Evolutionary conservation across 2,797 vertebrate genomes (phyloP).

Genomic region (Sardinella longiceps): DNA sequence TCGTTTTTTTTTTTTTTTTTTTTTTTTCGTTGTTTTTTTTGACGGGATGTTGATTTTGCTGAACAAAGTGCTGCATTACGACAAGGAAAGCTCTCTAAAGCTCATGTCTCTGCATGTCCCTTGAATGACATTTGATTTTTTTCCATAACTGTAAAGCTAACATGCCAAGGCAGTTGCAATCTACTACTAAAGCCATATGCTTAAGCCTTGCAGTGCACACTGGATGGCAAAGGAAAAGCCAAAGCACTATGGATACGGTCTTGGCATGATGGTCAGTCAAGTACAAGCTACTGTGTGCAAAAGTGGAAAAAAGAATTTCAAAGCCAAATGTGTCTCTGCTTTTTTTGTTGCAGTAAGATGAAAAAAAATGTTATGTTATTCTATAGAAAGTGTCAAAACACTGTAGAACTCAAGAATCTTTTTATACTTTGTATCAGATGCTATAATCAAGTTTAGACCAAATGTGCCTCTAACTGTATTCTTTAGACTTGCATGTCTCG

Average conservation of each 20-base stretch:
- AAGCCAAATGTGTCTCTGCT: slow-evolving; percentile 22
- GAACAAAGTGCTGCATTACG: slow-evolving; percentile 50
- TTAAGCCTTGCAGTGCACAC: slow-evolving; percentile 12
- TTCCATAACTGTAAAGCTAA: not conserved
- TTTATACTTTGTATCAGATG: slow-evolving; percentile 44
- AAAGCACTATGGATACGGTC: not conserved
- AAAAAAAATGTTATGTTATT: slow-evolving; percentile 21
- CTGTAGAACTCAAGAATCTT: slow-evolving; percentile 47
- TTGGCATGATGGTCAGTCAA: not conserved
- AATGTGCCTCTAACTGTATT: slow-evolving; percentile 38
- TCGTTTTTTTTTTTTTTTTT: slow-evolving; percentile 32
- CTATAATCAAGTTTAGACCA: slow-evolving; percentile 44
- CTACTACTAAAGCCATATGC: not conserved
- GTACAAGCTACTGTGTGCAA: not conserved
- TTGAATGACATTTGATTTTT: not conserved
- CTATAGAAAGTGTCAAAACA: slow-evolving; percentile 55
- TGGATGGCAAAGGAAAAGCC: slow-evolving; percentile 18
- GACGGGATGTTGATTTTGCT: slow-evolving; percentile 27
- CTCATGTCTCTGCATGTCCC: slow-evolving; percentile 7
- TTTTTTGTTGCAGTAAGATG: slow-evolving; percentile 40
- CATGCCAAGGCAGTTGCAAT: slow-evolving; percentile 29
- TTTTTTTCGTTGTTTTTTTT: slow-evolving; percentile 43
- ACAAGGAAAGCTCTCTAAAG: slow-evolving; percentile 23
- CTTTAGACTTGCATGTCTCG: slow-evolving; percentile 39
- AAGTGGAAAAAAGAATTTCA: not conserved